A percentile compares a stretch with the other conserved stretches of the same genome.
These are phyloP conservation scores for Mythimna vitellina DNA, from an alignment of 2,888 invertebrate species.

Conservation along the genomic window DNA sequence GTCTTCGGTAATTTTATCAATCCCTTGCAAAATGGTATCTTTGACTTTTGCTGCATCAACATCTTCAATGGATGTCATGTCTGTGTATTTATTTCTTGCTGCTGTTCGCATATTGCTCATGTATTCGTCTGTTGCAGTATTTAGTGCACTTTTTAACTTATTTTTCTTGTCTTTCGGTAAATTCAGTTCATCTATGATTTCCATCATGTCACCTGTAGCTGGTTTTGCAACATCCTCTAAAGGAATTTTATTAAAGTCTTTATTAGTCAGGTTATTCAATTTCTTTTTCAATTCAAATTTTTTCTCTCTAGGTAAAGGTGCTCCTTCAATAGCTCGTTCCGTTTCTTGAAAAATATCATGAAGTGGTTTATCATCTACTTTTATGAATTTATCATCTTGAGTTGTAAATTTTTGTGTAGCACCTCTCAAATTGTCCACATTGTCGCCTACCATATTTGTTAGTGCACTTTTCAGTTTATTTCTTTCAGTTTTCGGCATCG, in stretches of 20 bases:
- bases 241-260: background rate
- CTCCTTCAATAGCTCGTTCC: background rate
- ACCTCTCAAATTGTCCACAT: background rate
- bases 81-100: background rate
- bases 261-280: conserved; percentile 1
- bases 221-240: background rate
- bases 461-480: background rate
- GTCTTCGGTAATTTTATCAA: background rate
- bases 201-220: conserved; percentile 5
- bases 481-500: background rate
- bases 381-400: background rate
- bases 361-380: conserved; percentile 3
- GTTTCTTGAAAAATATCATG: conserved; percentile 8
- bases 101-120: background rate
- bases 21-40: background rate
- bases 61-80: background rate
- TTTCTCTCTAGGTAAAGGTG: background rate
- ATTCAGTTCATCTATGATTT: conserved; percentile 25
- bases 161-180: conserved; percentile 19
- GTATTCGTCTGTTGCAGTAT: conserved; percentile 13
- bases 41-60: too few species aligned
- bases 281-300: background rate
- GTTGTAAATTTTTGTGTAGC: too few species aligned
- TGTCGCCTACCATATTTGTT: background rate
- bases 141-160: conserved; percentile 13